Percentiles rank a stretch among this genome's conserved stretches.
Conservation (phyloP, 2,888 invertebrate species). For the Noctua comes region DNA sequence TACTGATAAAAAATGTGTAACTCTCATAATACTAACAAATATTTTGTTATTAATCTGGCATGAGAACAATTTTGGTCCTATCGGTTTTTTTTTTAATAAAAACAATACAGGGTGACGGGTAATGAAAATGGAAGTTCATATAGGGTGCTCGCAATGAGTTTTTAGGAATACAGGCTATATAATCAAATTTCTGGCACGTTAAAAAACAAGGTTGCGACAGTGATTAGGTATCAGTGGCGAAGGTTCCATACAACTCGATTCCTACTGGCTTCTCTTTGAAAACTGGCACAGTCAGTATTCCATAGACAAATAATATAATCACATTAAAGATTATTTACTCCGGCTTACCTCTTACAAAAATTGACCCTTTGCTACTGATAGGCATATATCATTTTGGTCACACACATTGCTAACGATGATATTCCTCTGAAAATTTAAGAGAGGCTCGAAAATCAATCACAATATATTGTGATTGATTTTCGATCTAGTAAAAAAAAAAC, state of each 20-base stretch:
- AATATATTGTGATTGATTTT: neutral
- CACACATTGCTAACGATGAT: too few relatives aligned
- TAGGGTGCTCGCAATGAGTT: constrained; percentile 13
- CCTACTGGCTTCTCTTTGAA: too few relatives aligned
- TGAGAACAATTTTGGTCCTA: neutral
- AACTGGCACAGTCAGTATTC: too few relatives aligned
- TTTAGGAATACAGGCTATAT: constrained; percentile 8
- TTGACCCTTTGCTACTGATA: too few relatives aligned
- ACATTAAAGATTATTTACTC: too few relatives aligned
- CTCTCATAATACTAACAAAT: neutral
- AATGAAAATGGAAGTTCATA: constrained; percentile 36
- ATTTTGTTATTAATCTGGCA: constrained; percentile 6
- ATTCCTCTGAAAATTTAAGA: too few relatives aligned
- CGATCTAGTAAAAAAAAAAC: neutral
- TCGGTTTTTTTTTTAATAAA: constrained; percentile 29
- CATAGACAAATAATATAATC: too few relatives aligned
- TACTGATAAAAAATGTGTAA: constrained; percentile 47
- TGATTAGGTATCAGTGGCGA: too few relatives aligned
- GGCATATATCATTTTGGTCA: too few relatives aligned
- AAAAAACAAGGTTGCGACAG: neutral
- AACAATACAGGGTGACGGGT: constrained; percentile 1
- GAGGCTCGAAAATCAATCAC: too few relatives aligned
- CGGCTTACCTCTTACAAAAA: too few relatives aligned
- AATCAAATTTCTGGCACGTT: constrained; percentile 36
- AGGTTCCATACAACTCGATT: too few relatives aligned